Evolutionary conservation across 2,888 invertebrate genomes (phyloP).

Genomic region (Drosophila limbata): DNA sequence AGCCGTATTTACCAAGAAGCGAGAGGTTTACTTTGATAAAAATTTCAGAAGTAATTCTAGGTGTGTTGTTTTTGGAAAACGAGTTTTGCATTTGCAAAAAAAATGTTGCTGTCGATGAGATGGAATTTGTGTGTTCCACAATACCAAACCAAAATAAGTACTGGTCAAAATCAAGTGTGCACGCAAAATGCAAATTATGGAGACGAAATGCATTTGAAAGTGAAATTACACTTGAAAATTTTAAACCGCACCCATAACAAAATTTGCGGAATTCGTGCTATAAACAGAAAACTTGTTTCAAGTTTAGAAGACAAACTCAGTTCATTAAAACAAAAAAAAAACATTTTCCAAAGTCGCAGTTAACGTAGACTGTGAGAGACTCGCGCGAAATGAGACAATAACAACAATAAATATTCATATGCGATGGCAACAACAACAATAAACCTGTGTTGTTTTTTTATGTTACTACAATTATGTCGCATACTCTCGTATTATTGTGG

Average conservation of each 20-base stretch:
- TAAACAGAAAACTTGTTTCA: constrained; percentile 62
- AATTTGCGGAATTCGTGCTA: constrained; percentile 48
- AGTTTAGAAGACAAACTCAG: constrained; percentile 59
- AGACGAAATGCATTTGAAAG: constrained; percentile 49
- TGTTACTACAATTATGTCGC: constrained; percentile 68
- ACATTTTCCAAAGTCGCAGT: constrained; percentile 63
- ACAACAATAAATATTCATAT: constrained; percentile 42
- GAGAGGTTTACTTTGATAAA: constrained; percentile 28
- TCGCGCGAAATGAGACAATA: constrained; percentile 47
- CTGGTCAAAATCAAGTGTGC: constrained; percentile 14
- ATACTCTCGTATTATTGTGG: constrained; percentile 31
- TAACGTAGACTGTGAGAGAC: constrained; percentile 49
- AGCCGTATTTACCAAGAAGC: constrained; percentile 9
- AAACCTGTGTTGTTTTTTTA: constrained; percentile 53
- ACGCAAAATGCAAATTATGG: constrained; percentile 54
- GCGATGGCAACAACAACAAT: constrained; percentile 30
- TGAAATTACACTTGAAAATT: constrained; percentile 50
- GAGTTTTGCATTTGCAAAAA: constrained; percentile 54
- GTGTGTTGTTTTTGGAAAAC: constrained; percentile 53
- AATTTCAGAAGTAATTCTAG: constrained; percentile 54
- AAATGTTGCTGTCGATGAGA: neutral
- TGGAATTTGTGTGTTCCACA: constrained; percentile 30
- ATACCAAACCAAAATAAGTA: constrained; percentile 16
- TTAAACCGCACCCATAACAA: constrained; percentile 51
- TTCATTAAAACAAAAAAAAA: constrained; percentile 36